Conservation (phyloP, 2,888 invertebrate species). For the Drosophila algonquin region DNA sequence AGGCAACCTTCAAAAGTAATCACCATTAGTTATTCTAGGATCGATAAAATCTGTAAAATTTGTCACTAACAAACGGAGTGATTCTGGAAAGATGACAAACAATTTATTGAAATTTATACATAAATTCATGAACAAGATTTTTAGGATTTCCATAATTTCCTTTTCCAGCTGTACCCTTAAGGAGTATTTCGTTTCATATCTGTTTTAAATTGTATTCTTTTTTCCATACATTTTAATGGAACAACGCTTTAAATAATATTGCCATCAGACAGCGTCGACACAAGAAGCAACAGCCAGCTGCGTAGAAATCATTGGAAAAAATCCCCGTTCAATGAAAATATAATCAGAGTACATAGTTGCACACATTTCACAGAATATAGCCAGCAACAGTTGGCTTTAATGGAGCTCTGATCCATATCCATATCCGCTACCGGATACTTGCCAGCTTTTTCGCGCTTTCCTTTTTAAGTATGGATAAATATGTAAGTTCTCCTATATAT, state of each 20-base stretch:
- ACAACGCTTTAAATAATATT: not conserved
- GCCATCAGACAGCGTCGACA: not conserved
- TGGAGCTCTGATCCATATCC: constrained; percentile 15
- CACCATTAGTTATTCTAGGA: not conserved
- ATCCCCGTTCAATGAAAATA: constrained; percentile 7
- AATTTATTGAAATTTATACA: not conserved
- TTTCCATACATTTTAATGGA: constrained; percentile 1
- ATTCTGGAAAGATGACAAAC: not conserved
- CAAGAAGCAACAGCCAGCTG: no score
- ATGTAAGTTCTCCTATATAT: not conserved
- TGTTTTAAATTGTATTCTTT: not conserved
- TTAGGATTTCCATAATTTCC: not conserved
- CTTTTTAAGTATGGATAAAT: constrained; percentile 16
- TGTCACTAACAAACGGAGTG: not conserved
- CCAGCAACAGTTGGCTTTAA: constrained; percentile 44
- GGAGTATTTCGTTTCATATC: not conserved
- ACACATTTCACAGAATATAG: constrained; percentile 39
- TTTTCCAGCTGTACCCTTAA: not conserved
- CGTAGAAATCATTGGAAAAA: constrained; percentile 26
- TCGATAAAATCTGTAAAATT: constrained; percentile 35
- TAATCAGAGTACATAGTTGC: no score
- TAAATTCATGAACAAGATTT: not conserved
- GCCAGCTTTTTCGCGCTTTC: constrained; percentile 28
- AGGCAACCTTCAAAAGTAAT: constrained; percentile 15
- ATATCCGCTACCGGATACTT: constrained; percentile 11